Evolutionary conservation across 2,113 vertebrate genomes (phyloP).

Genomic region (Centropus bengalensis): DNA sequence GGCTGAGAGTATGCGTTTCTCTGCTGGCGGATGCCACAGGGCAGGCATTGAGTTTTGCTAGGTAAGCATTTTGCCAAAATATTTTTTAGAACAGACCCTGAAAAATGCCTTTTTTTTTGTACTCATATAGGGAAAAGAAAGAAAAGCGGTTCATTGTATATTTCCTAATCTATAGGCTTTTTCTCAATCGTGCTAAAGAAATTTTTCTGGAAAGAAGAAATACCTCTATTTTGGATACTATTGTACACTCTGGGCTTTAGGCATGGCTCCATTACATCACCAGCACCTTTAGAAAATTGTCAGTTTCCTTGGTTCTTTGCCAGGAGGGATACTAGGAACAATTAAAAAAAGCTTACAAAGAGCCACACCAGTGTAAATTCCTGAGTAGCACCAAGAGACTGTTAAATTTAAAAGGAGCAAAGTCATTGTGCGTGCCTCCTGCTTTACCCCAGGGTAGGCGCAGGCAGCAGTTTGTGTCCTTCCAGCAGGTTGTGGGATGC

Average conservation of each 20-base stretch:
- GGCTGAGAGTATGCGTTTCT: not conserved
- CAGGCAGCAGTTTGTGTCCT: not conserved
- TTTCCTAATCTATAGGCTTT: not conserved
- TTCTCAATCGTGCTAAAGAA: not conserved
- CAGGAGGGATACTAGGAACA: not conserved
- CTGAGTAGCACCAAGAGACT: not conserved
- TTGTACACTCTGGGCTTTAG: not conserved
- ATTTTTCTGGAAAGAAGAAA: not conserved
- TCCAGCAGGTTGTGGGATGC: not conserved
- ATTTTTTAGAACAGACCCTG: not conserved
- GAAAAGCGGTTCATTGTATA: not conserved
- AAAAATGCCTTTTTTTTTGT: not conserved
- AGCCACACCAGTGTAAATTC: constrained; percentile 2
- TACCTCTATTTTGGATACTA: not conserved
- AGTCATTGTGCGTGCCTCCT: not conserved
- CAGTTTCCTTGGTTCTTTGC: not conserved
- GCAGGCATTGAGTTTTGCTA: not conserved
- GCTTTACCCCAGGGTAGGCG: not conserved
- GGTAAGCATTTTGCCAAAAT: not conserved
- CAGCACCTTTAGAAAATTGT: not conserved
- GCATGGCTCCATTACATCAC: not conserved
- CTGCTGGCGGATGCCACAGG: not conserved
- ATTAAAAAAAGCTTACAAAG: constrained; percentile 18
- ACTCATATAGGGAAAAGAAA: not conserved
- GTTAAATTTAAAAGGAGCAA: not conserved